phyloP scores from a whole-genome alignment of 2,113 vertebrate species.

The Oceanites oceanicus region DNA sequence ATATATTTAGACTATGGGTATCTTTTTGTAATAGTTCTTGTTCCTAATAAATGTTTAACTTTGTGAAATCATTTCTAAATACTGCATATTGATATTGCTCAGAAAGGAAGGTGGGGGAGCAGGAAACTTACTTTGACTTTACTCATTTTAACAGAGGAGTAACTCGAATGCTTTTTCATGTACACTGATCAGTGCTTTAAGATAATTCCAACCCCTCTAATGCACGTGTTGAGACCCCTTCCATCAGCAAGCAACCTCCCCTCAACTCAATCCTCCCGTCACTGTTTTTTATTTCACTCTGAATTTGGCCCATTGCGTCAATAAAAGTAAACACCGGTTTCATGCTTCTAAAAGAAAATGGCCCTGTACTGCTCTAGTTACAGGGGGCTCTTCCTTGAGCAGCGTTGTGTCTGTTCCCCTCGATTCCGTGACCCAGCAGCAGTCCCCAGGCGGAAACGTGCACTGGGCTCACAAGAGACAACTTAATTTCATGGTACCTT shows the following conservation, averaged over 20 bases:
- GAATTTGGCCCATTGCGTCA: background rate
- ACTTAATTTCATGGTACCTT: rapidly evolving
- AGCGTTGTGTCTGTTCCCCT: background rate
- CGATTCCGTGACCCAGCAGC: background rate
- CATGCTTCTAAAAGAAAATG: background rate
- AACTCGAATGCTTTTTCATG: background rate
- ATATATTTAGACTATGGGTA: conserved; percentile 76
- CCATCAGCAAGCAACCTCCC: background rate
- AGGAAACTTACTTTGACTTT: background rate
- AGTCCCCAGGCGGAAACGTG: background rate
- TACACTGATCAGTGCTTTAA: background rate
- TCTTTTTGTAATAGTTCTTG: conserved; percentile 69
- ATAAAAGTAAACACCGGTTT: background rate
- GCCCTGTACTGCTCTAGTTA: background rate
- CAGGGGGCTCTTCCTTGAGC: background rate
- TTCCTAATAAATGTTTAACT: conserved; percentile 72
- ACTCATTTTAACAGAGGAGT: background rate
- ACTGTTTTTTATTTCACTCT: background rate
- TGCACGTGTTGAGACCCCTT: background rate
- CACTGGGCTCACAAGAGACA: background rate
- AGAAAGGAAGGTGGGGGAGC: background rate
- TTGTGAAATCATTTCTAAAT: conserved; percentile 45
- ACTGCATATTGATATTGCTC: background rate
- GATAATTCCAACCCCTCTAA: background rate
- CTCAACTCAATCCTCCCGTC: background rate